A percentile compares a stretch with the other conserved stretches of the same genome.
phyloP scores from a whole-genome alignment of 2,113 vertebrate species.

The Tiliqua scincoides region DNA sequence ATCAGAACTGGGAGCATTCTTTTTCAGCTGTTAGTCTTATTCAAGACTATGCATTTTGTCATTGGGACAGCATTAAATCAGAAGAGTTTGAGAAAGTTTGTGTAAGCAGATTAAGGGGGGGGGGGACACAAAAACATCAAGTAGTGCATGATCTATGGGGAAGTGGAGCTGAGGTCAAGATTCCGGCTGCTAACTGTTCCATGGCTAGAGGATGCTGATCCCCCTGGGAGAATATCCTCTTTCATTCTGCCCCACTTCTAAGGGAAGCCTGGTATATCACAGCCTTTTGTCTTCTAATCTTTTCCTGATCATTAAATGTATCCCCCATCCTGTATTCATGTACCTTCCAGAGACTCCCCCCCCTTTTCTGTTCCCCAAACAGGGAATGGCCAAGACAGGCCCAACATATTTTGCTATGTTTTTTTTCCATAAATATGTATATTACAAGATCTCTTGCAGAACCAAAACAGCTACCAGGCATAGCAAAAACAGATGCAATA shows the following conservation, averaged over 20 bases:
- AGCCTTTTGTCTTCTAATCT: background rate
- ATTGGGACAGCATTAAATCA: background rate
- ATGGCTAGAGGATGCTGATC: background rate
- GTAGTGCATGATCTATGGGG: background rate
- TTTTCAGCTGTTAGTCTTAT: background rate
- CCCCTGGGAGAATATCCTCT: background rate
- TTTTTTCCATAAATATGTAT: background rate
- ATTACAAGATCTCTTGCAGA: background rate
- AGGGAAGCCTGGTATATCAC: fast-evolving
- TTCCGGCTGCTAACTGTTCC: slow-evolving; percentile 19
- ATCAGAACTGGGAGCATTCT: background rate
- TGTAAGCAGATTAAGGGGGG: background rate
- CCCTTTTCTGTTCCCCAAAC: background rate
- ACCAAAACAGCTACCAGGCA: background rate
- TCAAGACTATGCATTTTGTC: background rate
- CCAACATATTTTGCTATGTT: background rate
- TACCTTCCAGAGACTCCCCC: background rate
- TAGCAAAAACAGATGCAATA: too few species aligned
- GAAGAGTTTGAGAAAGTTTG: background rate
- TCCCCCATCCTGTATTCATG: fast-evolving
- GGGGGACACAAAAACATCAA: background rate
- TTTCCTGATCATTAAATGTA: background rate
- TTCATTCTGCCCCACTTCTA: background rate
- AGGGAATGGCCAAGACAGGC: background rate
- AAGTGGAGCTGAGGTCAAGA: background rate